A percentile compares a stretch with the other conserved stretches of the same genome.
Conservation (phyloP, 1,140 invertebrate genomes). For the Teleopsis dalmanni region DNA sequence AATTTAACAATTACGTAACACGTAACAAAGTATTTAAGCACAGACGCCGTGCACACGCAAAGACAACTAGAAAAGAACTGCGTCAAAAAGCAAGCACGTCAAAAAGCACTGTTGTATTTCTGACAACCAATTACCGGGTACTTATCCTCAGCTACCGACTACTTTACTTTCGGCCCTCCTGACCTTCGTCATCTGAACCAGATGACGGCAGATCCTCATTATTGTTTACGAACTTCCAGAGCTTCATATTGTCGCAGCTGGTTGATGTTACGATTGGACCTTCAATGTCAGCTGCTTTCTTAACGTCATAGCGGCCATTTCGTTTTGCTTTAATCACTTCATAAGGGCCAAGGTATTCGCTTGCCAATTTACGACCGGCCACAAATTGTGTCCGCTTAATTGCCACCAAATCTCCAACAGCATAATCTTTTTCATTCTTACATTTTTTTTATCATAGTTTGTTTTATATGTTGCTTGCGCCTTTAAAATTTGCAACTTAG, state of each 20-base stretch:
- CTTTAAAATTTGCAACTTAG: constrained; percentile 2
- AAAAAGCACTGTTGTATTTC: too few species aligned
- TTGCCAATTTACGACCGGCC: constrained; percentile 13
- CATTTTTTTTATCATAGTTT: constrained; percentile 13
- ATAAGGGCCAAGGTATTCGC: constrained; percentile 6
- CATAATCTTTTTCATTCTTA: constrained; percentile 20
- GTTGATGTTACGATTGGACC: not conserved
- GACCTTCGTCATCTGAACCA: not conserved
- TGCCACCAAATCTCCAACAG: constrained; percentile 33
- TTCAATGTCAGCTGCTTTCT: not conserved
- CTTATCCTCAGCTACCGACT: too few species aligned
- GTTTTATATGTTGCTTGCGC: not conserved
- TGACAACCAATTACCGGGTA: too few species aligned
- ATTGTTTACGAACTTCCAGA: not conserved
- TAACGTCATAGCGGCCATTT: not conserved
- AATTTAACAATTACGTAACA: too few species aligned
- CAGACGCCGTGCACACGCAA: too few species aligned
- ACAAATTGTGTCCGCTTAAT: constrained; percentile 37
- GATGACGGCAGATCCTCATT: not conserved
- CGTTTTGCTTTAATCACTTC: not conserved
- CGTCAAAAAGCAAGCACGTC: too few species aligned
- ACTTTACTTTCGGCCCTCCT: constrained; percentile 9
- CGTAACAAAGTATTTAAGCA: too few species aligned
- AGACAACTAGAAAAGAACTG: too few species aligned
- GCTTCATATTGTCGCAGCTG: not conserved